Evolutionary conservation across 2,113 vertebrate genomes (phyloP).

Genomic region (Ceyx margarethae): DNA sequence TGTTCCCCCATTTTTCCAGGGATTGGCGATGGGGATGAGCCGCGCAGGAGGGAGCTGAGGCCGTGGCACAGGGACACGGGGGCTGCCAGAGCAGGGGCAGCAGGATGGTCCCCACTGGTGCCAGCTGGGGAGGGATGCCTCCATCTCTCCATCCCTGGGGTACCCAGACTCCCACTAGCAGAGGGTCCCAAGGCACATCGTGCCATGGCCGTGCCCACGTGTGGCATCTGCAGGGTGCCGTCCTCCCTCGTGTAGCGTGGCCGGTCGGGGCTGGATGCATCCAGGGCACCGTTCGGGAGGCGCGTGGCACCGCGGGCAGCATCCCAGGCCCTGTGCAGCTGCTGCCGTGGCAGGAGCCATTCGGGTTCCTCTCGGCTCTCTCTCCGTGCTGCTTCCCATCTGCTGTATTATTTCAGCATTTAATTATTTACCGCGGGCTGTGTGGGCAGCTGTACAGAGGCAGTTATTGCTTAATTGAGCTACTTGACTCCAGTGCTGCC

Average conservation of each 20-base stretch:
- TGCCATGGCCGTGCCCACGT: accelerated
- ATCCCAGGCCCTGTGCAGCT: not conserved
- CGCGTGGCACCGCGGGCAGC: not conserved
- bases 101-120: accelerated
- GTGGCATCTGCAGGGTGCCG: not conserved
- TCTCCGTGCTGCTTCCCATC: slow-evolving; percentile 55
- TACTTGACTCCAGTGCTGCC: slow-evolving; percentile 64
- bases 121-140: not conserved
- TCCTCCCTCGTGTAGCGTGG: not conserved
- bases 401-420: slow-evolving; percentile 66
- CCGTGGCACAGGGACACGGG: accelerated
- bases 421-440: slow-evolving; percentile 67
- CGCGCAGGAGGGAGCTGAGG: not conserved
- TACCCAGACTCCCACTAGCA: not conserved
- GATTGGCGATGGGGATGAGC: not conserved
- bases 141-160: not conserved
- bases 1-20: accelerated
- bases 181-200: not conserved
- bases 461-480: slow-evolving; percentile 69
- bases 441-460: slow-evolving; percentile 62
- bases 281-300: not conserved
- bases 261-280: not conserved
- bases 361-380: slow-evolving; percentile 21
- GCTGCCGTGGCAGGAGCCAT: not conserved
- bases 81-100: no score